Conservation (phyloP, 2,113 vertebrate species). For the Sciurus niger region DNA sequence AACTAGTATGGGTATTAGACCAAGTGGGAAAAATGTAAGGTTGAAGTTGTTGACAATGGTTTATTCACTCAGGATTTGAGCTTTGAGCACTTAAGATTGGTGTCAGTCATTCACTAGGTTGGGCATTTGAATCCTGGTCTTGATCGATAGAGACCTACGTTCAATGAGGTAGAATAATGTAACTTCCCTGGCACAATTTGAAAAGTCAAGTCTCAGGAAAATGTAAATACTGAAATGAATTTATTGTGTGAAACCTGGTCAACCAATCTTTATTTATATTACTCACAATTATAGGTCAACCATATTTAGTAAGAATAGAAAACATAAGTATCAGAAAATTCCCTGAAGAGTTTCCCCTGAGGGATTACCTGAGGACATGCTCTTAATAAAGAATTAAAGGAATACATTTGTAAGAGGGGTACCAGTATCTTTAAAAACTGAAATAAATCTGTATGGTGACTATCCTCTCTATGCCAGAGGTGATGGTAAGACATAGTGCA, state of each 20-base stretch:
- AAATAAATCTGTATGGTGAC: neutral
- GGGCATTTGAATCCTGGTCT: neutral
- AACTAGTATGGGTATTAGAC: neutral
- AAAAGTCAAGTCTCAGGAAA: slow-evolving; percentile 45
- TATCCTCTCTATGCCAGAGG: neutral
- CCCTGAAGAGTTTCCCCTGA: neutral
- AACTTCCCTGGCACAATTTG: neutral
- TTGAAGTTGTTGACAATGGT: slow-evolving; percentile 6
- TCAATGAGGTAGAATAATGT: neutral
- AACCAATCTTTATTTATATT: slow-evolving; percentile 32
- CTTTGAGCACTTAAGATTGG: neutral
- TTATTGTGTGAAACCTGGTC: neutral
- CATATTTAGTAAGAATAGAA: neutral
- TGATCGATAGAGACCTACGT: neutral
- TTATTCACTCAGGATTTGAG: slow-evolving; percentile 48
- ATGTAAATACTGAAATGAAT: neutral
- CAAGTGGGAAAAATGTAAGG: neutral
- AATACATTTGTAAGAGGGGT: neutral
- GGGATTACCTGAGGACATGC: neutral
- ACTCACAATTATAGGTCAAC: neutral
- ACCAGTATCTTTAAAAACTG: neutral
- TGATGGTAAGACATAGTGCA: neutral
- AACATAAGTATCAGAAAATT: neutral
- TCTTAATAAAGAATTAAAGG: slow-evolving; percentile 26
- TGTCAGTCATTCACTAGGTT: neutral